These are phyloP conservation scores for Cygnus atratus DNA, from an alignment of 2,113 vertebrate species.

Conservation along the genomic window DNA sequence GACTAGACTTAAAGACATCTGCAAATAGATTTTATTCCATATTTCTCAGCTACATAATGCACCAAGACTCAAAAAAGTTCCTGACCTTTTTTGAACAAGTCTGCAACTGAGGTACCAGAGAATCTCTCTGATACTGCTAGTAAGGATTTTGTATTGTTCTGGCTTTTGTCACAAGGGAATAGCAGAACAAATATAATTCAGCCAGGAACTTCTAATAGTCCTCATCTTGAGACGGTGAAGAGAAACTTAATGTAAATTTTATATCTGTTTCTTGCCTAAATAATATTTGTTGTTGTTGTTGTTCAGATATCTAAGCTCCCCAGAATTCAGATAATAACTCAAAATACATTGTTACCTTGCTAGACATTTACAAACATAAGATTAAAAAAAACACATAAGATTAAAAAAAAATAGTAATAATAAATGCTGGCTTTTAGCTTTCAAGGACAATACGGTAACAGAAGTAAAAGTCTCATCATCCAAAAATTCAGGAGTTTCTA, in stretches of 20 bases:
- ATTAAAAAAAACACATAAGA: too few species aligned
- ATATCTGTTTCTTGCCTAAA: neutral
- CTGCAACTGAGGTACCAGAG: fast-evolving
- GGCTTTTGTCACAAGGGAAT: neutral
- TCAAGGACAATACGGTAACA: neutral
- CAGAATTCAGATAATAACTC: neutral
- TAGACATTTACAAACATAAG: neutral
- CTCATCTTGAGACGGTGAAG: neutral
- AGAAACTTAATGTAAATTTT: neutral
- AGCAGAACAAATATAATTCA: neutral
- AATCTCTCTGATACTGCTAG: neutral
- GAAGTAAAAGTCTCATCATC: neutral
- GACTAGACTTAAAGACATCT: neutral
- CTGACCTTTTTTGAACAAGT: neutral
- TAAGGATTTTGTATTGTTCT: neutral
- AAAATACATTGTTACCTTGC: neutral
- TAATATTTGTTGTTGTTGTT: neutral
- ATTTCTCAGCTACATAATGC: neutral
- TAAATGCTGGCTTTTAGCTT: neutral
- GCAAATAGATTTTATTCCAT: neutral
- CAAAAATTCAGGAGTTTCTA: neutral
- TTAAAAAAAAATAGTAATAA: too few species aligned
- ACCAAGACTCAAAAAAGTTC: neutral
- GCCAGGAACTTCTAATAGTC: neutral
- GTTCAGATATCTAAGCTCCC: neutral